A percentile compares a stretch with the other conserved stretches of the same genome.
Conservation (phyloP, 2,113 vertebrate species). For the Brachyistius frenatus region DNA sequence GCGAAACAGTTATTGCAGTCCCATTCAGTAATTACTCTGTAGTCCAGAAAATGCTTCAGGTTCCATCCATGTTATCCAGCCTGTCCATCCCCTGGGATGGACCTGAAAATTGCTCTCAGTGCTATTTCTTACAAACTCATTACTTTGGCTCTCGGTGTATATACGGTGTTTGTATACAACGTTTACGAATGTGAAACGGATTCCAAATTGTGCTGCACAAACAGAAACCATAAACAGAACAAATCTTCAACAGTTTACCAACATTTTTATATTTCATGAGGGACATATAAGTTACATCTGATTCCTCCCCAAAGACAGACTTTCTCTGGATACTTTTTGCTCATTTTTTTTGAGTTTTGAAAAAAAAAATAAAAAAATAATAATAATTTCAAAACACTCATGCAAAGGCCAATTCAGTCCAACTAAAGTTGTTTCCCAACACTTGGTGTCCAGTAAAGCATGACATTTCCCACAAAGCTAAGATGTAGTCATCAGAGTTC, state of each 20-base stretch:
- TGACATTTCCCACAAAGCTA: conserved; percentile 43
- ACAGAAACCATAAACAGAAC: conserved; percentile 30
- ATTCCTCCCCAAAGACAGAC: conserved; percentile 17
- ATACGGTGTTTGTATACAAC: conserved; percentile 4
- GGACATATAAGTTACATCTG: neutral
- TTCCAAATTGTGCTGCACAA: conserved; percentile 39
- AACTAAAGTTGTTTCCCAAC: conserved; percentile 31
- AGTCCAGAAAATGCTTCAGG: conserved; percentile 60
- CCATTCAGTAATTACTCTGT: conserved; percentile 68
- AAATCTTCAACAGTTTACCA: conserved; percentile 20
- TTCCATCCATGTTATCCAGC: conserved; percentile 57
- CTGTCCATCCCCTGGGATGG: conserved; percentile 48
- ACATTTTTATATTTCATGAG: conserved; percentile 15
- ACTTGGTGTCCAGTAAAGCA: conserved; percentile 45
- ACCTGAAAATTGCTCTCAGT: conserved; percentile 59
- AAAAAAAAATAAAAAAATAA: neutral
- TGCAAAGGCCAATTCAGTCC: conserved; percentile 18
- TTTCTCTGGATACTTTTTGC: conserved; percentile 4
- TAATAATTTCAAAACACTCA: neutral
- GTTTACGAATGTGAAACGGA: conserved; percentile 49
- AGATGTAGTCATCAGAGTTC: conserved; percentile 20
- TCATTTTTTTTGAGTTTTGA: conserved; percentile 4
- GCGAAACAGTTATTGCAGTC: conserved; percentile 60
- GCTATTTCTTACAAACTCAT: conserved; percentile 58
- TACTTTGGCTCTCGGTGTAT: conserved; percentile 41